Conservation (phyloP, 2,888 invertebrate genomes). For the Mesoligia furuncula region DNA sequence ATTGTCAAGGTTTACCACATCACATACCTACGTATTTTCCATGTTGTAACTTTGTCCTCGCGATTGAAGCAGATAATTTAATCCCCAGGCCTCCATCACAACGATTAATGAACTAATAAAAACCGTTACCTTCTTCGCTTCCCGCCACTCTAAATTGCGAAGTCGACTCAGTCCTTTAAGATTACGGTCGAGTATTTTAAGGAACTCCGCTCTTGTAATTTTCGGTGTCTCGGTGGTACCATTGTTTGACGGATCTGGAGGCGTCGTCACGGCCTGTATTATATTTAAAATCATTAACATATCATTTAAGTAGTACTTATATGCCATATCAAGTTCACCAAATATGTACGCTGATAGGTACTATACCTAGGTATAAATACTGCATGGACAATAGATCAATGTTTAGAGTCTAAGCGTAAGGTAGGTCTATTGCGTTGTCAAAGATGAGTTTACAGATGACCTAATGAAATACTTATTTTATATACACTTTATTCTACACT, state of each 20-base stretch:
- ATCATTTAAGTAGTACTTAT: background rate
- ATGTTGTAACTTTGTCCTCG: background rate
- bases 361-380: background rate
- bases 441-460: background rate
- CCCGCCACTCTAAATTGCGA: conserved; percentile 86
- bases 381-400: background rate
- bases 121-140: conserved; percentile 84
- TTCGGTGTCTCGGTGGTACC: conserved; percentile 84
- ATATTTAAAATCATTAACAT: conserved; percentile 16
- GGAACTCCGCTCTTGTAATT: conserved; percentile 84
- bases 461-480: background rate
- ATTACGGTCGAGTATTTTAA: conserved; percentile 86
- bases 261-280: conserved; percentile 71
- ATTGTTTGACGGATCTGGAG: conserved; percentile 73
- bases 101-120: background rate
- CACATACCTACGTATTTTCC: background rate
- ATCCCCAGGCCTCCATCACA: background rate
- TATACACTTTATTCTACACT: too few species aligned
- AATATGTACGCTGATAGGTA: background rate
- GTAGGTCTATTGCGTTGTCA: background rate
- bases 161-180: conserved; percentile 86
- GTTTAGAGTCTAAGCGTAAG: background rate
- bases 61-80: background rate
- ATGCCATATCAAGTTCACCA: background rate
- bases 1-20: background rate